Percentiles rank a stretch among this genome's conserved stretches.
These are phyloP conservation scores for Leucoptera coffeella DNA, from an alignment of 2,888 invertebrate genomes.

Conservation along the genomic window DNA sequence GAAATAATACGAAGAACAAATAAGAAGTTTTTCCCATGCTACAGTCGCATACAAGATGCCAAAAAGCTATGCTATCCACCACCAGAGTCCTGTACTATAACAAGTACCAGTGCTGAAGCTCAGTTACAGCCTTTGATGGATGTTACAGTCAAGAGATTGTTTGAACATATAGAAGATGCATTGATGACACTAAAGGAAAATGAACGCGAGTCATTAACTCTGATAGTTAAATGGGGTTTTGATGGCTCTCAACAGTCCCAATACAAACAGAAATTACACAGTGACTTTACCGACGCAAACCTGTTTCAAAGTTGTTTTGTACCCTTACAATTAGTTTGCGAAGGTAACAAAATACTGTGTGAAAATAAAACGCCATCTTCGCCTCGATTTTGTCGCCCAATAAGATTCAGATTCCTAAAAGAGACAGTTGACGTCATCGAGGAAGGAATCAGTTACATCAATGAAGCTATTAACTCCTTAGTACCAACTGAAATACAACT, in stretches of 20 bases:
- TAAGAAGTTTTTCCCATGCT: slow-evolving; percentile 1
- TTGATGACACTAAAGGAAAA: slow-evolving; percentile 2
- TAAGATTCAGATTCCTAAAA: slow-evolving; percentile 10
- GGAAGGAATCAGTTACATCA: slow-evolving; percentile 9
- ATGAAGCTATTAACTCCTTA: slow-evolving; percentile 1
- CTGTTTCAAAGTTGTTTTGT: slow-evolving; percentile 11
- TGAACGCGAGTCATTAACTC: not conserved
- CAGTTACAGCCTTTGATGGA: slow-evolving; percentile 3
- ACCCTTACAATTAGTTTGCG: slow-evolving; percentile 8
- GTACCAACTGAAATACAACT: not conserved
- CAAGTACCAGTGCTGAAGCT: slow-evolving; percentile 1
- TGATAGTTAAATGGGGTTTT: slow-evolving; percentile 4
- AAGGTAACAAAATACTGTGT: slow-evolving; percentile 10
- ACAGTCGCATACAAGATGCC: not conserved
- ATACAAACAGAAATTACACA: slow-evolving; percentile 1
- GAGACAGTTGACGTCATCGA: slow-evolving; percentile 9
- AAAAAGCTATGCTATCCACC: slow-evolving; percentile 2
- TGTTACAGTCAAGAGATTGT: slow-evolving; percentile 2
- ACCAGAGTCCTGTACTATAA: slow-evolving; percentile 1
- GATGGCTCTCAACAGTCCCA: slow-evolving; percentile 4
- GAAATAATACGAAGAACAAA: slow-evolving; percentile 1
- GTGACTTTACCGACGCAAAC: slow-evolving; percentile 3
- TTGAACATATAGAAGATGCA: slow-evolving; percentile 1
- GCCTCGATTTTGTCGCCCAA: slow-evolving; percentile 11
- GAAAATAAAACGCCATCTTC: slow-evolving; percentile 11